phyloP scores from a whole-genome alignment of 2,113 vertebrate genomes.

The Poecile atricapillus region DNA sequence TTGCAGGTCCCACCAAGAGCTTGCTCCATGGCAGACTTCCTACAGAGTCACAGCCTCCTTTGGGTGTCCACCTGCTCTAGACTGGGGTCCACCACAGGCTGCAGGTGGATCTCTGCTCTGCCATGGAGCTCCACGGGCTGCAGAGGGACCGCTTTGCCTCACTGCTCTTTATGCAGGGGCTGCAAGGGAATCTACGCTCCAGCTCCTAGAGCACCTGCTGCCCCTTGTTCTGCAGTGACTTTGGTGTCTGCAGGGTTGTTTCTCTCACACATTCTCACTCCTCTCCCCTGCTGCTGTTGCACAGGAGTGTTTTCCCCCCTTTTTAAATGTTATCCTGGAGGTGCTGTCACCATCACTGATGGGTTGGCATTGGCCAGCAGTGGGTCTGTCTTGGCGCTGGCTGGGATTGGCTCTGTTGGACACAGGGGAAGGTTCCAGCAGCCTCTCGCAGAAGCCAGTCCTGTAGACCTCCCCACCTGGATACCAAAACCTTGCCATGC shows the following conservation, averaged over 20 bases:
- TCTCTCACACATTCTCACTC: background rate
- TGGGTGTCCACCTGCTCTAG: background rate
- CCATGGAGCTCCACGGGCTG: background rate
- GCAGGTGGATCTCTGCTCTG: background rate
- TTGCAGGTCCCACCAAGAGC: background rate
- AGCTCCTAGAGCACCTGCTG: background rate
- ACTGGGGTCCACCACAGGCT: background rate
- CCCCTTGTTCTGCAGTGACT: background rate
- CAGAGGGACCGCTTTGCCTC: background rate
- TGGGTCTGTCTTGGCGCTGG: background rate
- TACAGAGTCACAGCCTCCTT: background rate
- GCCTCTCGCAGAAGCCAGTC: background rate
- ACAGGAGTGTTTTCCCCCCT: background rate
- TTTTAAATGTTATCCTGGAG: background rate
- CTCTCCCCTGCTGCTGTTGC: background rate
- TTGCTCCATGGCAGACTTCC: background rate
- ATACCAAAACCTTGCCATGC: background rate
- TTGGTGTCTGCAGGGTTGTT: background rate
- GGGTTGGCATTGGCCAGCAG: fast-evolving
- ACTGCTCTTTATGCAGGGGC: no score
- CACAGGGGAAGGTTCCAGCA: background rate
- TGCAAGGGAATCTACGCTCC: background rate
- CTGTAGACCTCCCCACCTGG: background rate
- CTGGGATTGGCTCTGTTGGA: background rate
- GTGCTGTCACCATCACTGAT: fast-evolving